A percentile compares a stretch with the other conserved stretches of the same genome.
phyloP scores from a whole-genome alignment of 1,140 invertebrate genomes.

The Saccostrea cuccullata region DNA sequence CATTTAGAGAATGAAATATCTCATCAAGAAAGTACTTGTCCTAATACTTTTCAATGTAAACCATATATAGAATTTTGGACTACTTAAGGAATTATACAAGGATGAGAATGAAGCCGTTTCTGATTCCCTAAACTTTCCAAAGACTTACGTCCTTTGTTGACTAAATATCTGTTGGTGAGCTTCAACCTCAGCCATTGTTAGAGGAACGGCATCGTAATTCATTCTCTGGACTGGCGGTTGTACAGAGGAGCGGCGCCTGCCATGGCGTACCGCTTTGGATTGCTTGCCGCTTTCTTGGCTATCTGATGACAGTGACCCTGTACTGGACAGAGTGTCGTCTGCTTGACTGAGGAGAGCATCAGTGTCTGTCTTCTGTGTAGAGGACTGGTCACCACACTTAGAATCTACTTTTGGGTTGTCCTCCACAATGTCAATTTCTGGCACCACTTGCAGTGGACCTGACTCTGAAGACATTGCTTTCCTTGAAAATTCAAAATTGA shows the following conservation, averaged over 20 bases:
- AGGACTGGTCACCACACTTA: neutral
- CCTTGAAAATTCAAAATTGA: conserved; percentile 53
- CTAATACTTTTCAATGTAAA: too few species aligned
- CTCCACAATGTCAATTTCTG: conserved; percentile 66
- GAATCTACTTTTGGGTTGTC: neutral
- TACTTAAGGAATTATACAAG: too few species aligned
- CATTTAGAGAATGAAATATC: too few species aligned
- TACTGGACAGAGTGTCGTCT: conserved; percentile 39
- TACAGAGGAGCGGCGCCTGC: conserved; percentile 62
- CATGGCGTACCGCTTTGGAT: conserved; percentile 54
- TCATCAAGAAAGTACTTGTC: too few species aligned
- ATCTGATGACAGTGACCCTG: conserved; percentile 43
- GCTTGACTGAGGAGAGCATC: conserved; percentile 12
- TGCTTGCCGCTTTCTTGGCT: conserved; percentile 60
- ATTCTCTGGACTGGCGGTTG: conserved; percentile 63
- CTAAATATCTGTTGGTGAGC: conserved; percentile 67
- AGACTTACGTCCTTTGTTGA: conserved; percentile 36
- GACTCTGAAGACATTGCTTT: conserved; percentile 61
- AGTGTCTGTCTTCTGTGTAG: conserved; percentile 12
- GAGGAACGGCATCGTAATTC: conserved; percentile 58
- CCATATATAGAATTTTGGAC: too few species aligned
- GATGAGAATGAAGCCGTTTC: too few species aligned
- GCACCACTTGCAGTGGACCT: conserved; percentile 71
- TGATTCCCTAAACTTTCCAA: too few species aligned
- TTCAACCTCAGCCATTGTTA: conserved; percentile 63